Percentiles rank a stretch among this genome's conserved stretches.
Conservation (phyloP, 2,113 vertebrate genomes). For the Tretioscincus oriximinensis region DNA sequence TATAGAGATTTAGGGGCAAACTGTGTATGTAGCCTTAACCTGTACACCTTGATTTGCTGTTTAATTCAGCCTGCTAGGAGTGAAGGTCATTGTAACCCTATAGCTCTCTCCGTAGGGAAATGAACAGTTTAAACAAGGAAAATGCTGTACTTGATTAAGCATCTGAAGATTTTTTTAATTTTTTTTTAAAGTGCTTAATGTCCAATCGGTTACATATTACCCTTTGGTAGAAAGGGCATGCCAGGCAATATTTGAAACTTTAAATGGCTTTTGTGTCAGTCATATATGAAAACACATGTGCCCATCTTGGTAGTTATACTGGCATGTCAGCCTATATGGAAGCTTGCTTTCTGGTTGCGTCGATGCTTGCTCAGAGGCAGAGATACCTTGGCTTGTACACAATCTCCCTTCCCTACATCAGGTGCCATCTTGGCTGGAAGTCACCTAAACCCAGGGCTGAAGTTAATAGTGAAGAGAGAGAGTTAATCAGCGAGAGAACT, state of each 20-base stretch:
- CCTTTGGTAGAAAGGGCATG: background rate
- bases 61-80: slow-evolving; percentile 25
- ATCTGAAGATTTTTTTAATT: background rate
- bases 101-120: background rate
- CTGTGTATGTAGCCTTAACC: slow-evolving; percentile 59
- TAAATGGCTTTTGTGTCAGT: background rate
- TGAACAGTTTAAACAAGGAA: background rate
- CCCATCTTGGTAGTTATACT: background rate
- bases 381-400: slow-evolving; percentile 16
- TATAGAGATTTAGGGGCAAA: slow-evolving; percentile 23
- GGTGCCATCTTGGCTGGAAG: background rate
- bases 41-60: slow-evolving; percentile 32
- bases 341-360: background rate
- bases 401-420: background rate
- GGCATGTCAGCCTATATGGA: background rate
- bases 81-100: slow-evolving; percentile 7
- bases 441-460: background rate
- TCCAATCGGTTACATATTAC: background rate
- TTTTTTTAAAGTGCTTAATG: background rate
- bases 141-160: background rate
- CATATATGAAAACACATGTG: background rate
- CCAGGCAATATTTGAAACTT: background rate
- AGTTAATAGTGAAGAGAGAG: background rate
- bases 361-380: background rate
- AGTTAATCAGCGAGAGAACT: background rate